Conservation (phyloP, 2,888 invertebrate species). For the Merodon equestris region DNA sequence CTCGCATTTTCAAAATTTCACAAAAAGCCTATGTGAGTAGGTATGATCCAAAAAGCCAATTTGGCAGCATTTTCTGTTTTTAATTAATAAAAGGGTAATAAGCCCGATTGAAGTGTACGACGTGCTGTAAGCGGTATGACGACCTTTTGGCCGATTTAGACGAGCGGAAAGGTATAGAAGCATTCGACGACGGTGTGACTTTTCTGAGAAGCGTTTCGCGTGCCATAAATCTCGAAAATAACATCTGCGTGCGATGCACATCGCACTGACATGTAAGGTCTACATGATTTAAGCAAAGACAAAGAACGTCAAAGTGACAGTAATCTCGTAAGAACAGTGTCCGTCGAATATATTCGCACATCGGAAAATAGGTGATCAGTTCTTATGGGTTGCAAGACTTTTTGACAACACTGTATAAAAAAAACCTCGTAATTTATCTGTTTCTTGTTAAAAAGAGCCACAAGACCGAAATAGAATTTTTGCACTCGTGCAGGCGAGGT, state of each 20-base stretch:
- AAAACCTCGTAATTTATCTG: too few species aligned
- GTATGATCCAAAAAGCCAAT: slow-evolving; percentile 33
- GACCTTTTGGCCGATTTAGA: too few species aligned
- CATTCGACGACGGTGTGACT: slow-evolving; percentile 21
- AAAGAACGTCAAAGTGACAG: too few species aligned
- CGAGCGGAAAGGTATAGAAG: not conserved
- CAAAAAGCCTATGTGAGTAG: slow-evolving; percentile 7
- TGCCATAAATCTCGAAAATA: slow-evolving; percentile 38
- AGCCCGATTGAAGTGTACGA: too few species aligned
- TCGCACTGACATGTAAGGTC: too few species aligned
- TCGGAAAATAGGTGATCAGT: too few species aligned
- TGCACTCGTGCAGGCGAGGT: slow-evolving; percentile 64
- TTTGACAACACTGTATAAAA: not conserved
- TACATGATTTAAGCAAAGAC: too few species aligned
- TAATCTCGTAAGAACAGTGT: too few species aligned
- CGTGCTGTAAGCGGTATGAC: too few species aligned
- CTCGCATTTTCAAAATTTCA: slow-evolving; percentile 6
- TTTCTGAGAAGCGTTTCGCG: slow-evolving; percentile 56
- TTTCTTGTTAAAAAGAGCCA: not conserved
- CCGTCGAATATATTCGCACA: too few species aligned
- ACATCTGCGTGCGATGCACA: too few species aligned
- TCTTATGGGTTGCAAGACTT: too few species aligned
- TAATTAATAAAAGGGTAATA: not conserved
- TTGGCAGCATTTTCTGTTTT: slow-evolving; percentile 22
- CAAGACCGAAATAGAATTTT: slow-evolving; percentile 55